Base-by-base conservation (phyloP, 2,888 invertebrate species). In the Clusia tigrina region DNA sequence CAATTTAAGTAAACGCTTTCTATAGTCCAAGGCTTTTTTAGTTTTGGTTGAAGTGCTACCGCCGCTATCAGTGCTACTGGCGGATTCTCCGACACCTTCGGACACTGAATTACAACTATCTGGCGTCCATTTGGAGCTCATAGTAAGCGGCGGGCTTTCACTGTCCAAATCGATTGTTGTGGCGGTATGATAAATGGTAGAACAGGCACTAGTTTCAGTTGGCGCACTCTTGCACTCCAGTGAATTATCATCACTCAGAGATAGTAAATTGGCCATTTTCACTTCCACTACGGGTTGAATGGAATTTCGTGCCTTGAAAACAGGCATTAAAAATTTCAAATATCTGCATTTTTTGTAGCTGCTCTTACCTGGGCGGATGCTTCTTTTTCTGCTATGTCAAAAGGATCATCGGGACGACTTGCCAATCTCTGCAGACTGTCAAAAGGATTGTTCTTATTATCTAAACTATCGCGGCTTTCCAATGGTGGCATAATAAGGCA, bases 11-110 rank as follows among this genome's bases (percentile, higher is more conserved):
- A 78, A 56, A 2, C 71, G 69, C 24, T 72, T 75, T 3, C 74
- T 67, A 6, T 70, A 63, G 38, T 72, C 74, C 86, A 66, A 26
- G 1, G 65, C 60, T 56, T 66, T 72, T 6, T 67, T 68, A 0
- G 71, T 59, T 89, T 42, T 85, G 88, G 62, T 82, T 94, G 66
- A 93, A 92, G 18, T 81, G 95, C 54, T 60, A 10, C 48, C 95
- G 42, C 93, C 93, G 2, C 86, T 89, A 67, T 82, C 94, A 42
- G 69, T 61, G 5, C 71, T 71, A 20, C 67, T 70, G 1, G 64
- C 68, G 1, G 64, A 57, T 10, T 26, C 15, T 17, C 62, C 63
- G 0, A 56, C 59, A 2, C 63, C 65, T n/a, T 73, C 71, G 1
- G 68, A 38, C 0, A 64, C 69, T 2, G 68, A 69, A 38, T 66